Evolutionary conservation across 2,113 vertebrate genomes (phyloP).

Genomic region (Hemibagrus wyckioides): DNA sequence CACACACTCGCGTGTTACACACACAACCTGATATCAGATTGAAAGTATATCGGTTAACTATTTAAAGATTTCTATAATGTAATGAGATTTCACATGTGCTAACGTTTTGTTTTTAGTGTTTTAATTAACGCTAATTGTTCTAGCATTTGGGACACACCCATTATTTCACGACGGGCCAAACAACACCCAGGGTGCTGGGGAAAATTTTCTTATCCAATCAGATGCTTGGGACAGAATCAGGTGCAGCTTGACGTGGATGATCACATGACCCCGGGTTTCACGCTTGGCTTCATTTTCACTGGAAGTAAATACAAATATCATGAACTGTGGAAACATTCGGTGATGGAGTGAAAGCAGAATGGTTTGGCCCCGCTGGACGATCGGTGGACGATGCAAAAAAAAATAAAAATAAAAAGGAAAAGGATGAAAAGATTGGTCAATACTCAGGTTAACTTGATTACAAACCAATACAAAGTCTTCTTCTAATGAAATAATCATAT

Average conservation of each 20-base stretch:
- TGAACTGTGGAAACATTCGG: neutral
- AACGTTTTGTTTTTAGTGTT: too few species aligned
- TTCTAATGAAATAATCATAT: constrained; percentile 68
- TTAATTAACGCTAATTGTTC: neutral
- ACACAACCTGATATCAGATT: too few species aligned
- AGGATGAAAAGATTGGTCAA: constrained; percentile 67
- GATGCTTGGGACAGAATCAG: constrained; percentile 37
- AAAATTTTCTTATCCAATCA: constrained; percentile 43
- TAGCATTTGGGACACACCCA: constrained; percentile 58
- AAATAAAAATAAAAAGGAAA: constrained; percentile 51
- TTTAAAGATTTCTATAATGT: neutral
- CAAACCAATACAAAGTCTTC: constrained; percentile 54
- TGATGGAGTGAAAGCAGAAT: constrained; percentile 26
- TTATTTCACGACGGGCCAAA: constrained; percentile 66
- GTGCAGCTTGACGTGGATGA: constrained; percentile 40
- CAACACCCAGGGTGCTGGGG: constrained; percentile 59
- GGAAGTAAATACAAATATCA: neutral
- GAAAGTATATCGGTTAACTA: neutral
- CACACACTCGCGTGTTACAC: neutral
- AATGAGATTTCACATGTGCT: too few species aligned
- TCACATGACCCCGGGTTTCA: constrained; percentile 13
- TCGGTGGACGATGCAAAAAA: constrained; percentile 50
- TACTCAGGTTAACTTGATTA: constrained; percentile 63
- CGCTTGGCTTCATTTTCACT: constrained; percentile 22
- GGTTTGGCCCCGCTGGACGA: constrained; percentile 18